These are phyloP conservation scores for Lepidurus packardi DNA, from an alignment of 1,140 invertebrate species.

Conservation along the genomic window DNA sequence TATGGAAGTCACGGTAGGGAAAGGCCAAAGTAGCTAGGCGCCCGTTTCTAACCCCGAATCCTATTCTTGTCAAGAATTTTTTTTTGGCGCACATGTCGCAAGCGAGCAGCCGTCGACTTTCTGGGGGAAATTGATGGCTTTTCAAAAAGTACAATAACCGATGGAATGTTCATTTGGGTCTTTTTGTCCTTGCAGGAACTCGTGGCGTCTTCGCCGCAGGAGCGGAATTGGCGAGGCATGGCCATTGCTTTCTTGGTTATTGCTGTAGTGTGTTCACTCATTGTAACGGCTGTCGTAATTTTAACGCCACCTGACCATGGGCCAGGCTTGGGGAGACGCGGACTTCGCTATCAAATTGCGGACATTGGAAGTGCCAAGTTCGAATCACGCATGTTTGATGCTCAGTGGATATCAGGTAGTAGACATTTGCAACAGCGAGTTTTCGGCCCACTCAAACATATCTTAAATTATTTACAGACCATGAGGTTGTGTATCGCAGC, in stretches of 20 bases:
- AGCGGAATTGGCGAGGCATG: conserved; percentile 84
- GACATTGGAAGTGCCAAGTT: conserved; percentile 59
- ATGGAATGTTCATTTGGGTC: background rate
- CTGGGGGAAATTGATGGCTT: background rate
- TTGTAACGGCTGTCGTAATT: conserved; percentile 77
- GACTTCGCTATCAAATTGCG: conserved; percentile 54
- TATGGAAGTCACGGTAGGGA: conserved; percentile 14
- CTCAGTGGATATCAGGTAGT: conserved; percentile 73
- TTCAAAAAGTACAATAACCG: too few species aligned
- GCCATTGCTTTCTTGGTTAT: conserved; percentile 82
- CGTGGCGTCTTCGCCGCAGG: conserved; percentile 67
- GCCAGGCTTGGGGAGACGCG: conserved; percentile 55
- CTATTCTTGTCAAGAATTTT: background rate
- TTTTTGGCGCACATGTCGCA: background rate
- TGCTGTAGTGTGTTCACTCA: conserved; percentile 74
- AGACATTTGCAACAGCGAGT: background rate
- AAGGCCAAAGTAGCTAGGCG: background rate
- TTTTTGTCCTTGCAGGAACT: conserved; percentile 58
- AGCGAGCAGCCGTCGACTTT: background rate
- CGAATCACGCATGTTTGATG: conserved; percentile 61
- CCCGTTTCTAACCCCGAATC: background rate
- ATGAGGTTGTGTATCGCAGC: conserved; percentile 63
- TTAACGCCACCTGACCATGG: conserved; percentile 69
- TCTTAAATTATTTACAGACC: conserved; percentile 51
- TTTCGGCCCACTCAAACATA: background rate